Conservation (phyloP, 2,888 invertebrate genomes). For the Electrophaes corylata region DNA sequence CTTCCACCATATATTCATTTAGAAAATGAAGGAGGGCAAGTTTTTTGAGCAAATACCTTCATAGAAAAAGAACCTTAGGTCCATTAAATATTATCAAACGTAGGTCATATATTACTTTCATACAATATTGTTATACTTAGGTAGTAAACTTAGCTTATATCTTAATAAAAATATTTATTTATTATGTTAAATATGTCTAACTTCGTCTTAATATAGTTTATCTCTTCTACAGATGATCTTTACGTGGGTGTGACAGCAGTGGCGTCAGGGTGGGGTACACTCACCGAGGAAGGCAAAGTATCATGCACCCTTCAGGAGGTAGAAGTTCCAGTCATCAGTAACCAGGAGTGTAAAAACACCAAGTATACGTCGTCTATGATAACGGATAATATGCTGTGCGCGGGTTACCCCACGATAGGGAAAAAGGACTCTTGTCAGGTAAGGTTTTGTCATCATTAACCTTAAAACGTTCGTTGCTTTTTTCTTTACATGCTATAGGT, state of each 20-base stretch:
- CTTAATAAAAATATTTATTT: too few relatives aligned
- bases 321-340: constrained; percentile 89
- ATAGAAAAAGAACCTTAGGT: too few relatives aligned
- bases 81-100: too few relatives aligned
- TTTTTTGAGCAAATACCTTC: too few relatives aligned
- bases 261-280: constrained; percentile 94
- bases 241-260: constrained; percentile 90
- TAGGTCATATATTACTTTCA: too few relatives aligned
- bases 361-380: constrained; percentile 94
- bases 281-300: constrained; percentile 92
- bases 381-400: constrained; percentile 94
- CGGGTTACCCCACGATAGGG: constrained; percentile 89
- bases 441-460: constrained; percentile 22
- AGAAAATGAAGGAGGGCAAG: too few relatives aligned
- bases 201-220: not conserved
- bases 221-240: constrained; percentile 78
- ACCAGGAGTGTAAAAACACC: constrained; percentile 89
- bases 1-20: too few relatives aligned
- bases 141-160: too few relatives aligned
- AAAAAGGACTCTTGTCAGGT: constrained; percentile 93
- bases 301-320: constrained; percentile 93
- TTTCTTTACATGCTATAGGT: too few relatives aligned
- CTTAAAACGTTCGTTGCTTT: too few relatives aligned
- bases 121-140: too few relatives aligned
- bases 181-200: too few relatives aligned